Evolutionary conservation across 1,140 invertebrate genomes (phyloP), one percentile per base, ranked within the genome.

Genomic region (Teleogryllus occipitalis): DNA sequence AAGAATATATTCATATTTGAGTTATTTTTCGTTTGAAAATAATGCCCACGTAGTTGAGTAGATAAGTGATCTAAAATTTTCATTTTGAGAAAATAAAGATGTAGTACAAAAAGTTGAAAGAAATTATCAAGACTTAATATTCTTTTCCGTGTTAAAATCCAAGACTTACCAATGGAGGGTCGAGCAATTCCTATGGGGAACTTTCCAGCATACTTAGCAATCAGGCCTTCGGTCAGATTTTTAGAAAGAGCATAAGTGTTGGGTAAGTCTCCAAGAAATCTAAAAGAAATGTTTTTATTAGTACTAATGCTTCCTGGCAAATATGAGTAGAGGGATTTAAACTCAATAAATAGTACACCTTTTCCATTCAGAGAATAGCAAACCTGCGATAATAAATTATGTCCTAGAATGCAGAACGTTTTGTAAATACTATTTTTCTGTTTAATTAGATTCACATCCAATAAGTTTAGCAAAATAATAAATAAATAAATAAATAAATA

Each of bases 181-280:
- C 92, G 84, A 47, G 92, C 88, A 81, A 93, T 91, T 76, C 89
- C 89, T 0, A 91, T 83, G 18, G 91, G 92, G 65, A 93, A 81
- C 27, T 82, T 80, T 21, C 82, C 82, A 75, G 83, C 82, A 76
- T 88, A 86, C 76, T 87, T 84, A 27, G 85, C 83, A 15, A 89
- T 76, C 12, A 89, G 81, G 47, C 85, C 83, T 82, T 89, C 89
- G 8, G 88, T 87, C 79, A 90, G 82, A 15, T 87, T 87, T 84
- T 89, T 89, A 2, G 89, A 89, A 81, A 86, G 89, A 8, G 88
- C 88, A 82, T 89, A 89, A 21, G 88, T 88, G 81, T 89, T 90
- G 46, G 89, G 89, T 73, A 87, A 84, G 21, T 86, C 85, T 12
- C 86, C 86, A 47, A 90, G 84, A 46, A 90, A 81, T 78, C 84